phyloP scores from a whole-genome alignment of 2,888 invertebrate species.

The Ochropleura plecta region DNA sequence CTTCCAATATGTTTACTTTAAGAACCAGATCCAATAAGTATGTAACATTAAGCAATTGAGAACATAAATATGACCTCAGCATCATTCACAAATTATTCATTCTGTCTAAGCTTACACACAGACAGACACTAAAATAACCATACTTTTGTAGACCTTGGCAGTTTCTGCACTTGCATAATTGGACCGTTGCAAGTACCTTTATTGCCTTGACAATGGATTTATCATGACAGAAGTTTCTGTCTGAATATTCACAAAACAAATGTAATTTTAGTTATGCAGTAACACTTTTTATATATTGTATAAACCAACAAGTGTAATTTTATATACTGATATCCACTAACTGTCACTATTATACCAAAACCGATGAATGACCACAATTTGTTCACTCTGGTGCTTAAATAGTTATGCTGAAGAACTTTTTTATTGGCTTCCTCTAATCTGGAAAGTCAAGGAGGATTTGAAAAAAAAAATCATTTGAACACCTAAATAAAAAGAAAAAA shows the following conservation, averaged over 20 bases:
- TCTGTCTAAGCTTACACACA: neutral
- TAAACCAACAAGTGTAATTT: no score
- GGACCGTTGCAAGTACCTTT: neutral
- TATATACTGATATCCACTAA: no score
- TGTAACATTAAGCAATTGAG: neutral
- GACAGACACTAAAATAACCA: neutral
- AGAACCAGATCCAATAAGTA: slow-evolving; percentile 21
- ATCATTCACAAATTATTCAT: slow-evolving; percentile 6
- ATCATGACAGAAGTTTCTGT: neutral
- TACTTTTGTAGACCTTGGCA: slow-evolving; percentile 29
- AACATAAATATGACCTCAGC: slow-evolving; percentile 22
- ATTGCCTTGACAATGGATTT: slow-evolving; percentile 41
- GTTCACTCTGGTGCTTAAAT: no score
- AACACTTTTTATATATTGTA: no score
- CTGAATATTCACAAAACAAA: no score
- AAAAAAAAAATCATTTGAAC: no score
- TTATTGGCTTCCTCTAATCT: no score
- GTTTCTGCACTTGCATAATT: slow-evolving; percentile 15
- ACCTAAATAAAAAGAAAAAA: no score
- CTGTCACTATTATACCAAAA: no score
- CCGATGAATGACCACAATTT: no score
- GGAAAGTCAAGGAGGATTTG: no score
- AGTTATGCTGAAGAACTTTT: no score
- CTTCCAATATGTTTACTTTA: slow-evolving; percentile 49
- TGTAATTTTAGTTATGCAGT: slow-evolving; percentile 8